These are phyloP conservation scores for Leucophora obtusa DNA, from an alignment of 2,888 invertebrate genomes.

Conservation along the genomic window DNA sequence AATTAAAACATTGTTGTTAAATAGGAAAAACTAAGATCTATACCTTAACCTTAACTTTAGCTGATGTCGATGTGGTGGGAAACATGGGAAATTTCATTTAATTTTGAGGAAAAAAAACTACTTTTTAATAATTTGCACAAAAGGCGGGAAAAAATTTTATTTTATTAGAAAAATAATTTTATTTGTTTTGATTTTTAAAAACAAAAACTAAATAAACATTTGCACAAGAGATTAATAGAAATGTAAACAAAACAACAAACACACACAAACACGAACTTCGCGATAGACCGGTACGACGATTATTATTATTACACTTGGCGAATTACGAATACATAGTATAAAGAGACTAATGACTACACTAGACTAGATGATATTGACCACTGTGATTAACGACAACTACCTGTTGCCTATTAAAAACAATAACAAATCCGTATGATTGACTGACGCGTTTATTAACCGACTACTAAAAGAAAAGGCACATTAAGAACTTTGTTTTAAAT, in stretches of 20 bases:
- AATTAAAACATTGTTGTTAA: not conserved
- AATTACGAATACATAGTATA: constrained; percentile 4
- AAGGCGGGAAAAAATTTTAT: constrained; percentile 17
- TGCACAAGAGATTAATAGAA: not conserved
- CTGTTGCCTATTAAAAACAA: not conserved
- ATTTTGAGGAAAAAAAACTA: constrained; percentile 9
- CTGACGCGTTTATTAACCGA: not conserved
- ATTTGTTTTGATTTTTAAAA: not conserved
- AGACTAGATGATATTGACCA: constrained; percentile 18
- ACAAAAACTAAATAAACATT: not conserved
- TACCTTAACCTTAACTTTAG: constrained; percentile 73
- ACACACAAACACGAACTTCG: constrained; percentile 2
- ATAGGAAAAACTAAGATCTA: constrained; percentile 1
- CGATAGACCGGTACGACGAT: constrained; percentile 40
- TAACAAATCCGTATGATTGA: not conserved
- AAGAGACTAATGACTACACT: too few relatives aligned
- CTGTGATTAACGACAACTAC: not conserved
- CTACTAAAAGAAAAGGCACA: not conserved
- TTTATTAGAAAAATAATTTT: not conserved
- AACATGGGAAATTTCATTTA: constrained; percentile 69
- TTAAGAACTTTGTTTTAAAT: not conserved
- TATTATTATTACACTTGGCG: constrained; percentile 48
- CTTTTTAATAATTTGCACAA: constrained; percentile 11
- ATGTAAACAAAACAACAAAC: constrained; percentile 24
- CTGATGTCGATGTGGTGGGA: constrained; percentile 64